Evolutionary conservation across 2,888 invertebrate genomes (phyloP).

Genomic region (Cheilosia vernalis): DNA sequence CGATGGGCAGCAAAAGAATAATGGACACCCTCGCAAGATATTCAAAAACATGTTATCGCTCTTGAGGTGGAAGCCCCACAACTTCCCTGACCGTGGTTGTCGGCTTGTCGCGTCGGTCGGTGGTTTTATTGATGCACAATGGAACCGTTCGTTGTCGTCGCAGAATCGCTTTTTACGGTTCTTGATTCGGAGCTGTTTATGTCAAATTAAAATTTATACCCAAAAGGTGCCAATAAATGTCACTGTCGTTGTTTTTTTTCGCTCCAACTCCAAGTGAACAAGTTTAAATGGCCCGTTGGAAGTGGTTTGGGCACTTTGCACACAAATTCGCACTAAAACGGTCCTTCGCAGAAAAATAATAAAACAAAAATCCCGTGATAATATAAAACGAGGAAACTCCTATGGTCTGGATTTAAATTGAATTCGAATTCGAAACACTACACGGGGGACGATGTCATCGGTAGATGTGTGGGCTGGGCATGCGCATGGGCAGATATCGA

Average conservation of each 20-base stretch:
- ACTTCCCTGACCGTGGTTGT: slow-evolving; percentile 8
- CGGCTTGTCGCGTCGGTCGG: neutral
- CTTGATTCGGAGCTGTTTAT: slow-evolving; percentile 62
- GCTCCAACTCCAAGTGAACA: slow-evolving; percentile 19
- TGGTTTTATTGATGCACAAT: slow-evolving; percentile 58
- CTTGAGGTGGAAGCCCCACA: neutral
- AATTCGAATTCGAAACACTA: slow-evolving; percentile 1
- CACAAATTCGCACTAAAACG: slow-evolving; percentile 53
- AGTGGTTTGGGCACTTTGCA: slow-evolving; percentile 51
- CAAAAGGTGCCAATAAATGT: slow-evolving; percentile 73
- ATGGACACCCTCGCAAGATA: slow-evolving; percentile 65
- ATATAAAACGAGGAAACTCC: slow-evolving; percentile 6
- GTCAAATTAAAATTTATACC: slow-evolving; percentile 74
- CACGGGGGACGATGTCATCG: neutral
- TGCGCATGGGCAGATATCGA: slow-evolving; percentile 5
- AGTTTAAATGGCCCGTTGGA: slow-evolving; percentile 40
- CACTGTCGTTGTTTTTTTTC: slow-evolving; percentile 20
- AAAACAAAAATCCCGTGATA: neutral
- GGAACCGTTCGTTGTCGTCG: slow-evolving; percentile 9
- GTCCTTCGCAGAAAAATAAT: slow-evolving; percentile 24
- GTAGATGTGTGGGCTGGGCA: neutral
- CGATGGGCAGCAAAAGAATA: slow-evolving; percentile 44
- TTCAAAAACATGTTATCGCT: slow-evolving; percentile 58
- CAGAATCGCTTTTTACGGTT: slow-evolving; percentile 19
- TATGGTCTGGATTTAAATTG: slow-evolving; percentile 10